A percentile compares a stretch with the other conserved stretches of the same genome.
Evolutionary conservation across 2,888 invertebrate genomes (phyloP).

Genomic region (Lithodes maja): DNA sequence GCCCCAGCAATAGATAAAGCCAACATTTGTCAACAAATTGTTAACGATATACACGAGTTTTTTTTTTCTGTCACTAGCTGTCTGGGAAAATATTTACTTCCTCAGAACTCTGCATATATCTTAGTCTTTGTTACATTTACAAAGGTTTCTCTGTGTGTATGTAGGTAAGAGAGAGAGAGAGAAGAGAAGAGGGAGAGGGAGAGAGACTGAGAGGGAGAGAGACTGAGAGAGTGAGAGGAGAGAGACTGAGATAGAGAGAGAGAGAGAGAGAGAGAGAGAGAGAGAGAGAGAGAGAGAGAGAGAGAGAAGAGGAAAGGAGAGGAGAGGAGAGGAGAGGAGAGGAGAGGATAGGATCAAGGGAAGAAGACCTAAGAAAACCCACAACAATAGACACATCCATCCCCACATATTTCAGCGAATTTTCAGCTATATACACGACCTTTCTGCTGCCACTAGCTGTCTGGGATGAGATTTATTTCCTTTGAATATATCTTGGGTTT

Average conservation of each 20-base stretch:
- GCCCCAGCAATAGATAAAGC: too few species aligned
- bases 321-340: conserved; percentile 3
- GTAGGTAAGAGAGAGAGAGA: background rate
- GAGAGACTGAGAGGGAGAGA: conserved; percentile 11
- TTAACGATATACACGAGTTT: too few species aligned
- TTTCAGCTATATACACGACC: background rate
- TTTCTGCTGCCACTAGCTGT: background rate
- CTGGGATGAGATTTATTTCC: background rate
- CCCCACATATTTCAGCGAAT: background rate
- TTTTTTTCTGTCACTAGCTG: too few species aligned
- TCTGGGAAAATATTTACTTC: background rate
- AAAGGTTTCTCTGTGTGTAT: background rate
- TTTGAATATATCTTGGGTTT: background rate
- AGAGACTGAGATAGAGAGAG: background rate
- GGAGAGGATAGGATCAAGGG: background rate
- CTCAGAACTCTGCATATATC: background rate
- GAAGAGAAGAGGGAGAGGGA: background rate
- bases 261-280: background rate
- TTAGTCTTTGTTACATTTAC: background rate
- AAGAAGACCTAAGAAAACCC: background rate
- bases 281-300: background rate
- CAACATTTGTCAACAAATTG: too few species aligned
- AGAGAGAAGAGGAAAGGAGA: background rate
- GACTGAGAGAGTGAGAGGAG: background rate
- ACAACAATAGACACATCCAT: background rate